Conservation (phyloP, 2,888 invertebrate species). For the Limnephilus rhombicus region DNA sequence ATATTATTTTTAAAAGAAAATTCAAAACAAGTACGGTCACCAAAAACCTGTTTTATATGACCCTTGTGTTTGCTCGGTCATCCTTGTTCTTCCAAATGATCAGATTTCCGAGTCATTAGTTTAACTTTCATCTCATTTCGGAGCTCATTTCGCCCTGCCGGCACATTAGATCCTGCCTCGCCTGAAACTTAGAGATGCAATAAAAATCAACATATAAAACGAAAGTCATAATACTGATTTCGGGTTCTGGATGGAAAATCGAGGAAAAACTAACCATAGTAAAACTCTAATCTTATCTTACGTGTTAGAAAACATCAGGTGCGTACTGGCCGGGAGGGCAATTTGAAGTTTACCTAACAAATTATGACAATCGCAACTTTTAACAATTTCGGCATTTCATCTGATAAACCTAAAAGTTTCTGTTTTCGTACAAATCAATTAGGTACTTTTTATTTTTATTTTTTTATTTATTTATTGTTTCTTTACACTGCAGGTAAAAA, state of each 20-base stretch:
- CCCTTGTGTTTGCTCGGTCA: background rate
- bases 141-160: background rate
- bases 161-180: background rate
- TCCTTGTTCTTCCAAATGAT: background rate
- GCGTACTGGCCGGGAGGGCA: background rate
- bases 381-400: too few relatives aligned
- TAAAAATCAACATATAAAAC: slow-evolving; percentile 1
- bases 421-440: too few relatives aligned
- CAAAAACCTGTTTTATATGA: background rate
- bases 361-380: too few relatives aligned
- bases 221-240: background rate
- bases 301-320: background rate
- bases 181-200: background rate
- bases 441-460: too few relatives aligned
- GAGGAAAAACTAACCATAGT: background rate
- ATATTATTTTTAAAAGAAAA: background rate
- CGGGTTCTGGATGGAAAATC: background rate
- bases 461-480: too few relatives aligned
- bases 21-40: background rate
- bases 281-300: background rate
- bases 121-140: background rate
- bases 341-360: background rate
- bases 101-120: background rate
- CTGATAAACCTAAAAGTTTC: too few relatives aligned
- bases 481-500: too few relatives aligned